Evolutionary conservation across 2,888 invertebrate genomes (phyloP), one percentile per base, ranked within the genome.

Genomic region (Amblyteles armatorius): DNA sequence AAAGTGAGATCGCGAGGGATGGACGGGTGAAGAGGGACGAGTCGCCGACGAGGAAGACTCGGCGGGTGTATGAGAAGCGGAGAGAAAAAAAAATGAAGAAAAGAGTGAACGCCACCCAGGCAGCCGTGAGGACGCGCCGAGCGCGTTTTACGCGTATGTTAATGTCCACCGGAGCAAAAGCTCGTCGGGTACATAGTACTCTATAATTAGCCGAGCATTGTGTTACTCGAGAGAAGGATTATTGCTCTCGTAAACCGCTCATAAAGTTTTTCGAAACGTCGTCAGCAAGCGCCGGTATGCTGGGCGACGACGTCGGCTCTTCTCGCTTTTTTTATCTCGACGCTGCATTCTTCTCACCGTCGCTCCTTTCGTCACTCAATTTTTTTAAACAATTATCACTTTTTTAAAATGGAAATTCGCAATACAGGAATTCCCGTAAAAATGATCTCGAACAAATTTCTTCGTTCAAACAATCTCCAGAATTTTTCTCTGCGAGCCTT

Each of bases 141-240:
- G 81, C 73, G 50, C 67, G 77, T 91, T 92, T 91, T 90, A 90
- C 91, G 89, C 89, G 88, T 90, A 90, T 89, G 89, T 91, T 90
- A 89, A 91, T 91, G 89, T 89, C 85, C 88, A 89, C 87, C 89
- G 87, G 82, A 87, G 90, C 57, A 63, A 77, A 86, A 79, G 77
- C 82, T 69, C 68, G 79, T 88, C 89, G 88, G 60, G 63, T 73
- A 48, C 33, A 57, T 55, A 73, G 91, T 86, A 44, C 89, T 92
- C 93, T 93, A 93, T 93, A 93, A 93, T 93, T 93, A 93, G 91
- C 90, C 89, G 29, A 87, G 91, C 91, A 92, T 93, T 93, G 92
- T 92, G 92, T 93, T 92, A 92, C 91, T 90, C 90, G 86, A 89
- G 88, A 88, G 90, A 88, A 44, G 90, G 91, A 92, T 92, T 92